Percentiles rank a stretch among this genome's conserved stretches.
Evolutionary conservation across 2,113 vertebrate genomes (phyloP).

Genomic region (Patagioenas fasciata): DNA sequence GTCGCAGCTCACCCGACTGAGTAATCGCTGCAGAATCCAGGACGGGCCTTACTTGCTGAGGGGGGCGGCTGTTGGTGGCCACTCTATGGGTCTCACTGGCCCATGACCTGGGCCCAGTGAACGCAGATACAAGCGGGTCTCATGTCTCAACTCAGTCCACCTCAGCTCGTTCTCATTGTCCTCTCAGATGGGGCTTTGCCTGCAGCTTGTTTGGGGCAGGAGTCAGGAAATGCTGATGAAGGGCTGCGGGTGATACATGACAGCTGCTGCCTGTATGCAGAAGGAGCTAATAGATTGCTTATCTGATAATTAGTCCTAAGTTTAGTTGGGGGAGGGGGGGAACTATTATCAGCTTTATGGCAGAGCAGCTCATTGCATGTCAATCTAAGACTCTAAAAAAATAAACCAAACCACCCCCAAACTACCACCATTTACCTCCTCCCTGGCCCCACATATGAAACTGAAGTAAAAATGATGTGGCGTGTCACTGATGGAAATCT

Average conservation of each 20-base stretch:
- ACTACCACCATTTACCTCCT: not conserved
- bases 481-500: not conserved
- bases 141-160: not conserved
- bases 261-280: constrained; percentile 10
- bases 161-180: not conserved
- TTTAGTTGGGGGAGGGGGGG: constrained; percentile 6
- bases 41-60: not conserved
- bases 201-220: not conserved
- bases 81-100: rapidly evolving
- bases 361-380: not conserved
- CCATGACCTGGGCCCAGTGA: rapidly evolving
- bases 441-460: not conserved
- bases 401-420: not conserved
- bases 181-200: not conserved
- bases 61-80: not conserved
- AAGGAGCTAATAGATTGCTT: constrained; percentile 18
- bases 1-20: not conserved
- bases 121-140: not conserved
- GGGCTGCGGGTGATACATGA: not conserved
- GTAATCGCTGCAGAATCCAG: not conserved
- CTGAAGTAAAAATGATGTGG: not conserved
- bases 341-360: not conserved
- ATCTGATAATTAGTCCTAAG: constrained; percentile 5
- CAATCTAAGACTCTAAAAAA: not conserved
- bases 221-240: not conserved